These are phyloP conservation scores for Oryzias dopingdopingensis DNA, from an alignment of 2,797 vertebrate species.

Conservation along the genomic window DNA sequence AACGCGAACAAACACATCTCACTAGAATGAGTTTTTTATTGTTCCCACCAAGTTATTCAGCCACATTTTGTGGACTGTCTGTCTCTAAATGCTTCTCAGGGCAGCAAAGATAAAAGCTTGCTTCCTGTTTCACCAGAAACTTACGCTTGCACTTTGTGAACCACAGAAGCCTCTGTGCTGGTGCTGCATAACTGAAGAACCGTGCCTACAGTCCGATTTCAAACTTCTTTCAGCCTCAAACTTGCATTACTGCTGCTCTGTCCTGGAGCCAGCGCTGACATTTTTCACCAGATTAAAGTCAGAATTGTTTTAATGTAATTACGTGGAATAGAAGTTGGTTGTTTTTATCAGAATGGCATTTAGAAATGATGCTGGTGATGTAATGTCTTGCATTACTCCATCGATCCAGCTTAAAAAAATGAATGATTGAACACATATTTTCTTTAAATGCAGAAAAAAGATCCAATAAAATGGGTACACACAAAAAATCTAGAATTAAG, in stretches of 20 bases:
- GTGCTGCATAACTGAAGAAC: conserved; percentile 34
- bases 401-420: conserved; percentile 17
- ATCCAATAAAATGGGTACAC: too few species aligned
- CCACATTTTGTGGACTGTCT: conserved; percentile 25
- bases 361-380: conserved; percentile 36
- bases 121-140: conserved; percentile 76
- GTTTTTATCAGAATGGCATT: conserved; percentile 44
- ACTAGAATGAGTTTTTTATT: conserved; percentile 2
- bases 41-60: conserved; percentile 11
- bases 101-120: conserved; percentile 62
- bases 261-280: conserved; percentile 1
- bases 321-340: conserved; percentile 28
- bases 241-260: conserved; percentile 7
- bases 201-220: conserved; percentile 25
- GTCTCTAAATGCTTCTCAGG: conserved; percentile 55
- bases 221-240: conserved; percentile 24
- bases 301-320: conserved; percentile 18
- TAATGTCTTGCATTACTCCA: conserved; percentile 32
- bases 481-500: too few species aligned
- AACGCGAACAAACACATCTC: conserved; percentile 9
- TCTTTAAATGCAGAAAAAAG: not conserved
- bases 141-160: conserved; percentile 45
- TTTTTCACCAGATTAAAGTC: conserved; percentile 28
- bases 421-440: conserved; percentile 14
- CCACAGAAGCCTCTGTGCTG: conserved; percentile 44